Evolutionary conservation across 2,113 vertebrate species (phyloP), one percentile per base, ranked within the genome.

Genomic region (Ammospiza caudacuta): DNA sequence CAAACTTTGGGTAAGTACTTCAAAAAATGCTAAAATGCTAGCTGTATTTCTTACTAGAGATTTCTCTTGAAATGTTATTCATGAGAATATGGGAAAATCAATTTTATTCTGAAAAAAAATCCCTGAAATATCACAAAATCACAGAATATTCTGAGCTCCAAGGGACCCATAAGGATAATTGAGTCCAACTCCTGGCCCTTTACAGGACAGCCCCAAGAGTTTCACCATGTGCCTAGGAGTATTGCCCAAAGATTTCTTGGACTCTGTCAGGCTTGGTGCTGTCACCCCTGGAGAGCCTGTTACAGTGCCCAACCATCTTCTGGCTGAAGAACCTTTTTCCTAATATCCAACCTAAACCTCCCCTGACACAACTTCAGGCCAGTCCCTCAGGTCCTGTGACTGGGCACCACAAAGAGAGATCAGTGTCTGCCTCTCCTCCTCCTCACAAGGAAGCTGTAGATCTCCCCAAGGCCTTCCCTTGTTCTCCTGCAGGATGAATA

Each of bases 371-470:
- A 0, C 3, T 39, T 52, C 77, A 52, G 44, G 9, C 44, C 52
- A 9, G 13, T 89, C 15, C 27, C 15, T 33, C 0, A 0, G 33
- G 4, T 33, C 23, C 37, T 74, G 22, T 41, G 29, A 63, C n/a
- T n/a, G 20, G 15, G 4, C n/a, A 63, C 12, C 28, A 33, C 27
- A 52, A 15, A 59, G 28, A 37, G 19, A 15, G 39, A 67, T 39
- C 28, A n/a, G 51, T 12, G 16, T 0, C 54, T n/a, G 19, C 9
- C 9, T 6, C 39, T 74, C 28, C n/a, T 67, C 12, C 19, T 15
- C 8, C n/a, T 61, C 69, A 21, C 0, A 1, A 46, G 33, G 33
- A 82, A 58, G 19, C 6, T 54, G 27, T 2, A 66, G 13, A 29
- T 9, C 25, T 9, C 69, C 19, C 1, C 52, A 39, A 52, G 33